Conservation (phyloP, 2,797 vertebrate genomes). For the Trachurus trachurus region DNA sequence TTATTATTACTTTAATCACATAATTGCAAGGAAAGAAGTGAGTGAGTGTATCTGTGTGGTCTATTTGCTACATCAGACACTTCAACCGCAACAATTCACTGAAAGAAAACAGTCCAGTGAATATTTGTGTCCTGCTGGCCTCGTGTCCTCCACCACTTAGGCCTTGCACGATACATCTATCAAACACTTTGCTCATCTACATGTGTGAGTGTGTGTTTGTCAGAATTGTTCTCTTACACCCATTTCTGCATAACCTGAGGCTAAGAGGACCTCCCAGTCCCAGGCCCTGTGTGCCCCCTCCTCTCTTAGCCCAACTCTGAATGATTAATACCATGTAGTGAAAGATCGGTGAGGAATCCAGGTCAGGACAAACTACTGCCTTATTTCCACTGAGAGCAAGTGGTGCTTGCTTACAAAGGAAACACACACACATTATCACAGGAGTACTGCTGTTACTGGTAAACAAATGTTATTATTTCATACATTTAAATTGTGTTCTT, state of each 20-base stretch:
- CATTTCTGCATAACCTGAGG: conserved; percentile 54
- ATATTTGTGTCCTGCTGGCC: conserved; percentile 19
- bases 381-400: conserved; percentile 22
- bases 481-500: not conserved
- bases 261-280: conserved; percentile 48
- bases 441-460: not conserved
- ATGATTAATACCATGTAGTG: conserved; percentile 70
- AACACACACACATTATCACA: conserved; percentile 12
- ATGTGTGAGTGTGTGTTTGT: not conserved
- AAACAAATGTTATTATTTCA: not conserved
- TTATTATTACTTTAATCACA: not conserved
- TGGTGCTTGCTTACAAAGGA: conserved; percentile 26
- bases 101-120: not conserved
- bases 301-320: conserved; percentile 51
- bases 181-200: conserved; percentile 17
- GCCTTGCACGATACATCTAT: conserved; percentile 7
- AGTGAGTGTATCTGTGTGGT: not conserved
- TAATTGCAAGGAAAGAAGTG: not conserved
- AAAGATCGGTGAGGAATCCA: conserved; percentile 64
- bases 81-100: conserved; percentile 2
- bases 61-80: not conserved
- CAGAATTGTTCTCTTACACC: conserved; percentile 28
- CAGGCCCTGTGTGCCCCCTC: conserved; percentile 32
- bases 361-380: conserved; percentile 59
- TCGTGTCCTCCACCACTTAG: conserved; percentile 1